These are phyloP conservation scores for Pantherophis alleghaniensis DNA, from an alignment of 2,797 vertebrate species.

Conservation along the genomic window DNA sequence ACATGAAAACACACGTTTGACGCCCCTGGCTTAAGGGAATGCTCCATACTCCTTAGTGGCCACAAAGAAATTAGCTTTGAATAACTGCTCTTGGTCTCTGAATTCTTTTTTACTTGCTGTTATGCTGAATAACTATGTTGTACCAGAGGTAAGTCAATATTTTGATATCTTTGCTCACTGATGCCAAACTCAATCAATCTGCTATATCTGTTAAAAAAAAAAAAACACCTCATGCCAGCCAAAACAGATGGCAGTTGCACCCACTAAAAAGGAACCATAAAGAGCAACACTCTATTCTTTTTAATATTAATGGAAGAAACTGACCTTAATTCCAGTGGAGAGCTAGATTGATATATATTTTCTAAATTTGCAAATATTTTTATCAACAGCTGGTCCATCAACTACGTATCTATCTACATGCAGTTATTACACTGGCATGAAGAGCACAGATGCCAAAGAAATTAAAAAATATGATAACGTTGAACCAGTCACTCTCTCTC, in stretches of 20 bases:
- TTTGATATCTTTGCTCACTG: slow-evolving; percentile 4
- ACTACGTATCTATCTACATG: neutral
- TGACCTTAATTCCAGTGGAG: neutral
- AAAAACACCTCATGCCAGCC: neutral
- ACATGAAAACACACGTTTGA: no score
- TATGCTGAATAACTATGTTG: neutral
- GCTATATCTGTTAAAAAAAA: neutral
- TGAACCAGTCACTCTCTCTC: neutral
- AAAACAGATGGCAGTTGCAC: neutral
- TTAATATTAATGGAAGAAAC: neutral
- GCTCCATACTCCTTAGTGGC: neutral
- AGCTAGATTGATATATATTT: neutral
- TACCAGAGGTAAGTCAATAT: neutral
- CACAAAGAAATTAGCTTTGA: neutral
- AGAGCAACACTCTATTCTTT: neutral
- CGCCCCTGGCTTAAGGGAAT: neutral
- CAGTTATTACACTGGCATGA: neutral
- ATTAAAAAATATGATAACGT: neutral
- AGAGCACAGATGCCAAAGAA: neutral
- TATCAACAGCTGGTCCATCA: neutral
- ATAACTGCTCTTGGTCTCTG: neutral
- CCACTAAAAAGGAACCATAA: neutral
- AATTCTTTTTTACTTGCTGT: neutral
- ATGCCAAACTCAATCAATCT: neutral
- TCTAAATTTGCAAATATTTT: neutral